Percentiles rank a stretch among this genome's conserved stretches.
These are phyloP conservation scores for Aradophagus sp. DNA, from an alignment of 1,140 invertebrate species.

Conservation along the genomic window DNA sequence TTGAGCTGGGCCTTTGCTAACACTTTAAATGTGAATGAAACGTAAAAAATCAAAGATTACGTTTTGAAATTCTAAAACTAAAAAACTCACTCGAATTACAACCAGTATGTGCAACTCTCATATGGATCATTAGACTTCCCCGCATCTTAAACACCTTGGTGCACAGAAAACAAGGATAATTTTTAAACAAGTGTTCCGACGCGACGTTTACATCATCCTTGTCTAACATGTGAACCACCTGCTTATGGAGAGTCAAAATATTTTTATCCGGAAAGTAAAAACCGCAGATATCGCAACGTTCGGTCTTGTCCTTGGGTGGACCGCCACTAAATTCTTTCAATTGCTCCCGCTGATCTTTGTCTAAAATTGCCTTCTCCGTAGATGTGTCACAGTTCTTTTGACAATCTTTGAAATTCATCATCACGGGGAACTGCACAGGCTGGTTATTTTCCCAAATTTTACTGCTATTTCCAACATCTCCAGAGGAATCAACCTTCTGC, in stretches of 20 bases:
- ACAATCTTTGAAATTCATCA: conserved; percentile 12
- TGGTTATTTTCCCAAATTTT: too few relatives aligned
- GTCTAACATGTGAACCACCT: conserved; percentile 81
- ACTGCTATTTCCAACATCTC: too few relatives aligned
- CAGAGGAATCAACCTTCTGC: neutral
- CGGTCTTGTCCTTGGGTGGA: conserved; percentile 65
- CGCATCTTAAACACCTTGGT: conserved; percentile 86
- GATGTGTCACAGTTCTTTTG: conserved; percentile 6
- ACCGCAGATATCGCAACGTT: conserved; percentile 82
- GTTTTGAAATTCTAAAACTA: neutral
- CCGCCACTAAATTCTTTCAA: conserved; percentile 50
- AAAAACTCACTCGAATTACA: conserved; percentile 64
- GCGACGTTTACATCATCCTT: conserved; percentile 70
- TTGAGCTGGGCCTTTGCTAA: too few relatives aligned
- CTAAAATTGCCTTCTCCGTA: neutral
- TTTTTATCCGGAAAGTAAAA: conserved; percentile 81
- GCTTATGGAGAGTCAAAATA: conserved; percentile 83
- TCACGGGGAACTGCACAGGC: too few relatives aligned
- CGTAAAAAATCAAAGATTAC: too few relatives aligned
- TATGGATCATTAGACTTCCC: conserved; percentile 87
- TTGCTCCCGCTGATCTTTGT: conserved; percentile 45
- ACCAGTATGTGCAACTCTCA: conserved; percentile 84
- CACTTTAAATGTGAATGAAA: too few relatives aligned
- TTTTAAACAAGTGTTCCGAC: conserved; percentile 66
- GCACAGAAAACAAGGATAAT: conserved; percentile 85